Conservation (phyloP, 2,113 vertebrate species). For the Terrapene triunguis region DNA sequence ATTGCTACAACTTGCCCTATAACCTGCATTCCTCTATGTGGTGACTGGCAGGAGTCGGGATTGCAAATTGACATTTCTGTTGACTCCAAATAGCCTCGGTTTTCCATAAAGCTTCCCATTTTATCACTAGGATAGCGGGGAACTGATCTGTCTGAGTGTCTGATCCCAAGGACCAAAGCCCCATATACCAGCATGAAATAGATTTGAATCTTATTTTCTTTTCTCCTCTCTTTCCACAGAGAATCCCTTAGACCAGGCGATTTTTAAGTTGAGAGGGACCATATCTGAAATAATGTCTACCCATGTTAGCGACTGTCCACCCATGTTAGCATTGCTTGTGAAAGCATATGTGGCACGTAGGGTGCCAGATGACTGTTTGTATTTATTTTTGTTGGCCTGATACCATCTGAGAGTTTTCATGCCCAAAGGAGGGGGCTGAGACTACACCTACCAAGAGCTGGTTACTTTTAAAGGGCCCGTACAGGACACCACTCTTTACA, state of each 20-base stretch:
- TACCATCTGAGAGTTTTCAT: too few species aligned
- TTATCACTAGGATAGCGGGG: neutral
- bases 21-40: too few species aligned
- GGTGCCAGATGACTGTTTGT: neutral
- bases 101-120: neutral
- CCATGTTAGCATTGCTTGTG: neutral
- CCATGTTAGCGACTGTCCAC: neutral
- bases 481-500: neutral
- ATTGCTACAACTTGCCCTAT: too few species aligned
- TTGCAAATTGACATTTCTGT: too few species aligned
- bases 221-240: neutral
- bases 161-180: neutral
- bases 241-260: neutral
- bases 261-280: neutral
- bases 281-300: neutral
- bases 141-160: neutral
- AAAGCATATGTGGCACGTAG: neutral
- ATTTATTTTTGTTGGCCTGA: neutral
- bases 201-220: neutral
- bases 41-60: too few species aligned
- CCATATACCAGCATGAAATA: neutral
- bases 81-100: too few species aligned
- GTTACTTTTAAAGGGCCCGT: too few species aligned
- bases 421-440: too few species aligned
- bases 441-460: too few species aligned